Percentiles rank a stretch among this genome's conserved stretches.
Conservation (phyloP, 1,140 invertebrate genomes). For the Scylla paramamosain region DNA sequence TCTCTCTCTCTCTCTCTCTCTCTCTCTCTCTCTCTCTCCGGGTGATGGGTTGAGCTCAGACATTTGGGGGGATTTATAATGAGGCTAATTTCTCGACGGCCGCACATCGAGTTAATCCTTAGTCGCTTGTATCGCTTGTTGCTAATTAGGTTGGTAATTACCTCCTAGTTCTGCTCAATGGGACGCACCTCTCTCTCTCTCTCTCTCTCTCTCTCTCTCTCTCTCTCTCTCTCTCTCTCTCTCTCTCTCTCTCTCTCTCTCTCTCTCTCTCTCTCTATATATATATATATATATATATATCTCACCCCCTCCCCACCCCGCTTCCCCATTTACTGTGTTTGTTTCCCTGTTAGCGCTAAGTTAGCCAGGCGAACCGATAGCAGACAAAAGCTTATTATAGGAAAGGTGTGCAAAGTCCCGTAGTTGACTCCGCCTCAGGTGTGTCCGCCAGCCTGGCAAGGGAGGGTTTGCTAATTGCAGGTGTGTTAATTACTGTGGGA, state of each 20-base stretch:
- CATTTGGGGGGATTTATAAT: background rate
- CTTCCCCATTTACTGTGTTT: background rate
- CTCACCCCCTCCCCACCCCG: background rate
- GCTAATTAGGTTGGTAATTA: background rate
- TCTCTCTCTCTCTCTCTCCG: background rate
- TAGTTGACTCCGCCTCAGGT: too few relatives aligned
- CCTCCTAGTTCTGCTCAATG: background rate
- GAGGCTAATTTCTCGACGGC: conserved; percentile 2
- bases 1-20: background rate
- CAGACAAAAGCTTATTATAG: background rate
- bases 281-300: too few relatives aligned
- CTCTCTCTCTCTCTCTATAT: background rate
- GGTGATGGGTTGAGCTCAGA: background rate
- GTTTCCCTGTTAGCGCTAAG: conserved; percentile 37
- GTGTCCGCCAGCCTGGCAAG: too few relatives aligned
- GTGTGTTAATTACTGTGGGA: too few relatives aligned
- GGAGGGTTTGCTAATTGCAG: too few relatives aligned
- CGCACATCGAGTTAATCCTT: background rate
- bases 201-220: background rate
- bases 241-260: conserved; percentile 43
- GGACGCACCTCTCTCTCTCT: background rate
- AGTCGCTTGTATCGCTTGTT: background rate
- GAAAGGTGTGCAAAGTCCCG: background rate
- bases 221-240: background rate
- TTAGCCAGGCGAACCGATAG: conserved; percentile 8